phyloP scores from a whole-genome alignment of 1,140 invertebrate genomes.

The Agrilus planipennis region DNA sequence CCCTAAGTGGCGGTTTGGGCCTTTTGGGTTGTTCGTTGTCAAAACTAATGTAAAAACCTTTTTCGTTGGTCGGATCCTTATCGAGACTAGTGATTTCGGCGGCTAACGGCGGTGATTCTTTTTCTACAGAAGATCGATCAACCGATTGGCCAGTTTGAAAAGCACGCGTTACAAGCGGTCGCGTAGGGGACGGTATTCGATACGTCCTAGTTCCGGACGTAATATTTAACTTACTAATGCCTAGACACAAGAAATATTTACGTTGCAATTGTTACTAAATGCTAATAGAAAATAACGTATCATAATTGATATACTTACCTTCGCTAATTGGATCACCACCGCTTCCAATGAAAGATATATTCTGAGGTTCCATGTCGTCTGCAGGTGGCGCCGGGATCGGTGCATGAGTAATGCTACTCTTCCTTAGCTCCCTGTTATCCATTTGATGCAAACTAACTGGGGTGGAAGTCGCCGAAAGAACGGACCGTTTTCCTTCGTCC shows the following conservation, averaged over 20 bases:
- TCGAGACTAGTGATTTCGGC: slow-evolving; percentile 27
- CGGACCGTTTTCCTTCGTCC: slow-evolving; percentile 16
- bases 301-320: slow-evolving; percentile 11
- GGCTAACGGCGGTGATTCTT: slow-evolving; percentile 28
- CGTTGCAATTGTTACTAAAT: slow-evolving; percentile 29
- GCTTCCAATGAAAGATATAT: slow-evolving; percentile 81
- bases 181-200: slow-evolving; percentile 69
- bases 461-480: too few species aligned
- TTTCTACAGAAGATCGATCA: slow-evolving; percentile 23
- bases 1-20: slow-evolving; percentile 73
- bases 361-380: slow-evolving; percentile 82
- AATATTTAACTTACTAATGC: slow-evolving; percentile 64
- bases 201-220: slow-evolving; percentile 79
- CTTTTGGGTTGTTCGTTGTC: slow-evolving; percentile 77
- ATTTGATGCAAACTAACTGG: slow-evolving; percentile 9
- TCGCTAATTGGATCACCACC: slow-evolving; percentile 31
- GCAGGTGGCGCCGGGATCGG: slow-evolving; percentile 51
- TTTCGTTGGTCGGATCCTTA: slow-evolving; percentile 52
- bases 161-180: slow-evolving; percentile 56
- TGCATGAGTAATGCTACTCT: slow-evolving; percentile 40
- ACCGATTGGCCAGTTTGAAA: slow-evolving; percentile 48
- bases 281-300: slow-evolving; percentile 14
- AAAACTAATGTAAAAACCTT: slow-evolving; percentile 93
- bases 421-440: slow-evolving; percentile 26
- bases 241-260: slow-evolving; percentile 34